Conservation (phyloP, 2,797 vertebrate species). For the Molossus molossus region DNA sequence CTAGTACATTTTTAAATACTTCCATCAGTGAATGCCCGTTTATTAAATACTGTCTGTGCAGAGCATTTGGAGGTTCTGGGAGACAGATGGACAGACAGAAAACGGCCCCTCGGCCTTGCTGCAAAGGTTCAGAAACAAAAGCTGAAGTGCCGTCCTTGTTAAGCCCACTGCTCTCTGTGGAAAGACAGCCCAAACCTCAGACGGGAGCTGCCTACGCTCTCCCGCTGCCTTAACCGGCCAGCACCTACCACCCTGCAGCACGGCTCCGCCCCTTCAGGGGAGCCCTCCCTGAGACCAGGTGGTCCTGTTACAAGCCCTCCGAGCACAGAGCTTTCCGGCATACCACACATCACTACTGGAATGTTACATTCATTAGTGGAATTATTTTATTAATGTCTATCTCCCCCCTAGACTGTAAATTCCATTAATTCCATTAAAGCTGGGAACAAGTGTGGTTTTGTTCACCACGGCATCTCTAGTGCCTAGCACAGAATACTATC, state of each 20-base stretch:
- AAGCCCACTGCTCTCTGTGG: not conserved
- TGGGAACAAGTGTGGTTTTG: not conserved
- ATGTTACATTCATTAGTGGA: not conserved
- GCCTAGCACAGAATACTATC: not conserved
- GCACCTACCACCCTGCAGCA: not conserved
- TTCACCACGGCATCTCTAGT: not conserved
- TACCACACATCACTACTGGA: not conserved
- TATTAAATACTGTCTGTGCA: fast-evolving
- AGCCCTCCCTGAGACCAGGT: not conserved
- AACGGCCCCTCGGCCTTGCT: too few relatives aligned
- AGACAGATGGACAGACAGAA: not conserved
- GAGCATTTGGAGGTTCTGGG: not conserved
- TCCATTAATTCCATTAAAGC: not conserved
- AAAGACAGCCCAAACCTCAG: not conserved
- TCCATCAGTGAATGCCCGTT: not conserved
- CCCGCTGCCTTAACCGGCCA: not conserved
- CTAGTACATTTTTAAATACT: not conserved
- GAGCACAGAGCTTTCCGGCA: not conserved
- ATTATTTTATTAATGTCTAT: not conserved
- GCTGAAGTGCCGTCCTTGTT: not conserved
- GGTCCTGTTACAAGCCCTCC: not conserved
- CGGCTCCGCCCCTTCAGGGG: not conserved
- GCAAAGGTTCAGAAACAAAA: not conserved
- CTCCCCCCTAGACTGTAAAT: not conserved
- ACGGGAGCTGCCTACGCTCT: not conserved